Percentiles rank a stretch among this genome's conserved stretches.
phyloP scores from a whole-genome alignment of 2,113 vertebrate species.

The Beaufortia kweichowensis region DNA sequence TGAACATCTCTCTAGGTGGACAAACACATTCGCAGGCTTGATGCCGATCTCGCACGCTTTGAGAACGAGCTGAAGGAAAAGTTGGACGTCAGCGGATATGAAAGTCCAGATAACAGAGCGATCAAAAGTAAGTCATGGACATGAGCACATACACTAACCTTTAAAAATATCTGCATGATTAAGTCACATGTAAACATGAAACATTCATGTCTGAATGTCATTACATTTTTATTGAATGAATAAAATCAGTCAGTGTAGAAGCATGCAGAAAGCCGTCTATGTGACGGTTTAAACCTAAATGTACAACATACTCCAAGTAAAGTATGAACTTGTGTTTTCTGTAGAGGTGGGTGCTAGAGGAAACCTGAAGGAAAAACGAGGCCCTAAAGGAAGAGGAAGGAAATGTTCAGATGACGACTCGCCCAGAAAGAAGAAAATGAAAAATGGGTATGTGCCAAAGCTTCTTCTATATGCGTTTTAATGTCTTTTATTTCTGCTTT shows the following conservation, averaged over 20 bases:
- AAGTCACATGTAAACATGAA: too few relatives aligned
- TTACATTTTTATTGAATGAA: too few relatives aligned
- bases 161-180: too few relatives aligned
- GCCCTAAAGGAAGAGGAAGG: conserved; percentile 84
- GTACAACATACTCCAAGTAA: too few relatives aligned
- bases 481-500: background rate
- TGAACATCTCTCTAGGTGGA: conserved; percentile 80
- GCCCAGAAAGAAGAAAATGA: conserved; percentile 92
- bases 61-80: conserved; percentile 98
- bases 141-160: background rate
- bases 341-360: conserved; percentile 79
- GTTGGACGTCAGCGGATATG: conserved; percentile 88
- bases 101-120: conserved; percentile 76
- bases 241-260: too few relatives aligned
- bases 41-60: conserved; percentile 93
- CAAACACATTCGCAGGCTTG: conserved; percentile 94
- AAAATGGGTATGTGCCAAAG: conserved; percentile 80
- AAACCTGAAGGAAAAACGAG: conserved; percentile 84
- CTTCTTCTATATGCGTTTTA: background rate
- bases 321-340: conserved; percentile 8
- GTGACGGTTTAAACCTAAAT: too few relatives aligned
- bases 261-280: too few relatives aligned
- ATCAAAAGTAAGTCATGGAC: conserved; percentile 80
- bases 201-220: too few relatives aligned
- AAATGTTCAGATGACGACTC: conserved; percentile 91